Conservation (phyloP, 35 echinoderm and acorn worm species). For the Eucidaris tribuloides region DNA sequence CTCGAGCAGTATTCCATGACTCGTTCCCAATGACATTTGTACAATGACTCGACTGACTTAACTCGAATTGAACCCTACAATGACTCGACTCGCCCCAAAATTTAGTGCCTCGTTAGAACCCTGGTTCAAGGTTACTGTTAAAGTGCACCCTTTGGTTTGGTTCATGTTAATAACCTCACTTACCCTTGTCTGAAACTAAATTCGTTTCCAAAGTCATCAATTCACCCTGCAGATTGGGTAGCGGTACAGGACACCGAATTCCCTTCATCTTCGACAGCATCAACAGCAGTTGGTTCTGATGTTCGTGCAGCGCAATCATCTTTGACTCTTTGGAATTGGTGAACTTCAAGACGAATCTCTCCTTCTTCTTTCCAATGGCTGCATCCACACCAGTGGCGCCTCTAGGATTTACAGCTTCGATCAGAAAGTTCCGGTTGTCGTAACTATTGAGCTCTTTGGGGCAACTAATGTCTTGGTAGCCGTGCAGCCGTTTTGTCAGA, state of each 20-base stretch:
- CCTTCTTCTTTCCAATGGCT: not conserved
- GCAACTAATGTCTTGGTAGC: not conserved
- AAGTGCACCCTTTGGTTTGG: no score
- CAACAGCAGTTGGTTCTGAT: not conserved
- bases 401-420: not conserved
- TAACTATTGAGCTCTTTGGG: slow-evolving; percentile 1
- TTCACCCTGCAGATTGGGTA: not conserved
- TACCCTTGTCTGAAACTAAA: not conserved
- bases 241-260: not conserved
- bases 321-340: slow-evolving; percentile 1
- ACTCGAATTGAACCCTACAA: not conserved
- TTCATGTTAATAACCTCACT: not conserved
- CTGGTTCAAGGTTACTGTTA: no score
- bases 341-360: slow-evolving; percentile 9
- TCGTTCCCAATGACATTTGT: no score
- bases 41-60: not conserved
- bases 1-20: no score
- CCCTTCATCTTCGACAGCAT: not conserved
- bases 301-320: not conserved
- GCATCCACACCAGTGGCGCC: not conserved
- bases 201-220: not conserved
- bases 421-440: slow-evolving; percentile 6
- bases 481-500: not conserved
- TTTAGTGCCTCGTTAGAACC: no score
- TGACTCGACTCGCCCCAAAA: no score